Evolutionary conservation across 2,113 vertebrate species (phyloP).

Genomic region (Sminthopsis crassicaudata): DNA sequence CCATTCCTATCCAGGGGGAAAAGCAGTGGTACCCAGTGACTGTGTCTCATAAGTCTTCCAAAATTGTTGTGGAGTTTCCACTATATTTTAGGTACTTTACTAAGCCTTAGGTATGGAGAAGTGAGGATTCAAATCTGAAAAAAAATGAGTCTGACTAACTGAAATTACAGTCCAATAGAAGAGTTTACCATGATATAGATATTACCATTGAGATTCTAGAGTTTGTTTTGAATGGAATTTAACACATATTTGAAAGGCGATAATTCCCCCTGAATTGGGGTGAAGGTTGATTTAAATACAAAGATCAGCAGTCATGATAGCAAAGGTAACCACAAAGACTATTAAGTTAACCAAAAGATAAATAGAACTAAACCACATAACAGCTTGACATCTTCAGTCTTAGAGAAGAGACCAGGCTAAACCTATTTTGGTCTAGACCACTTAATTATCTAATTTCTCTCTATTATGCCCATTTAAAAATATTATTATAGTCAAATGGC

Average conservation of each 20-base stretch:
- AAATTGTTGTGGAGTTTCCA: background rate
- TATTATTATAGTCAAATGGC: constrained; percentile 19
- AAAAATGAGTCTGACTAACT: background rate
- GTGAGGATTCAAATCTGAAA: background rate
- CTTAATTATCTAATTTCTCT: constrained; percentile 30
- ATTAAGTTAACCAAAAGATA: background rate
- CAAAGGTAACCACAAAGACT: background rate
- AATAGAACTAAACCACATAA: constrained; percentile 26
- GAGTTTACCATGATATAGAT: background rate
- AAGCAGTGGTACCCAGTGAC: background rate
- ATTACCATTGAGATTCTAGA: background rate
- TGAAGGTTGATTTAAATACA: background rate
- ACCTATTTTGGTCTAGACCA: constrained; percentile 43
- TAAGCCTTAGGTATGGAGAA: background rate
- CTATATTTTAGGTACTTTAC: background rate
- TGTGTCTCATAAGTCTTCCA: background rate
- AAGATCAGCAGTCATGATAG: background rate
- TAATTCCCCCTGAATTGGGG: too few species aligned
- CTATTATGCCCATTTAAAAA: background rate
- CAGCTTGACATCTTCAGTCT: constrained; percentile 9
- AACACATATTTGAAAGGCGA: background rate
- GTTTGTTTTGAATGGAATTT: constrained; percentile 48
- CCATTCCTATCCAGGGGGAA: background rate
- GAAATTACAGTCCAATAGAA: constrained; percentile 36
- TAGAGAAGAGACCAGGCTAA: background rate